Conservation (phyloP, 1,140 invertebrate species). For the Brachionus rubens region DNA sequence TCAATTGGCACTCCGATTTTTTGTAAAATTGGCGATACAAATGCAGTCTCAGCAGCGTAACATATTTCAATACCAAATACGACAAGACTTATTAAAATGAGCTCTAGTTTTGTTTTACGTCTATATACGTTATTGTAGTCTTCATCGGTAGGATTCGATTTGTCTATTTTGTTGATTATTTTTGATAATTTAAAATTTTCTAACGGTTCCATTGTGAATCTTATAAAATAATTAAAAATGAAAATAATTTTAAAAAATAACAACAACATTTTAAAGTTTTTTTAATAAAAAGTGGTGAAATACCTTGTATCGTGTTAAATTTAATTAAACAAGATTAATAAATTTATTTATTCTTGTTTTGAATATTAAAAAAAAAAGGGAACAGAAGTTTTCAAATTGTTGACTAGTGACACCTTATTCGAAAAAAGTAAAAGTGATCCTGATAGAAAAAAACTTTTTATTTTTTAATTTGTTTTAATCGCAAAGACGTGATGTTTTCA, state of each 20-base stretch:
- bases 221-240: too few species aligned
- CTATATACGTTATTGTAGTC: constrained; percentile 52
- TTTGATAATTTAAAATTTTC: neutral
- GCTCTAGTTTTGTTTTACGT: constrained; percentile 74
- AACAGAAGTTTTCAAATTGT: too few species aligned
- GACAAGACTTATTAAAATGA: constrained; percentile 81
- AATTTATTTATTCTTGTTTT: neutral
- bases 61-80: constrained; percentile 97
- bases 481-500: too few species aligned
- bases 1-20: constrained; percentile 84
- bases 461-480: too few species aligned
- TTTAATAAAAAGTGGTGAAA: neutral
- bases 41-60: constrained; percentile 92
- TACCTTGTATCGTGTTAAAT: neutral
- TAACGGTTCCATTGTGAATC: neutral
- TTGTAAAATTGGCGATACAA: constrained; percentile 87
- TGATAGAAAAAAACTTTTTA: too few species aligned
- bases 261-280: too few species aligned
- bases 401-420: too few species aligned
- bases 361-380: too few species aligned
- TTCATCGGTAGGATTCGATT: constrained; percentile 2
- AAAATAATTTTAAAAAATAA: too few species aligned
- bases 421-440: too few species aligned
- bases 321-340: constrained; percentile 21
- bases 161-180: constrained; percentile 19